phyloP scores from a whole-genome alignment of 1,140 invertebrate genomes.

The Procambarus clarkii region DNA sequence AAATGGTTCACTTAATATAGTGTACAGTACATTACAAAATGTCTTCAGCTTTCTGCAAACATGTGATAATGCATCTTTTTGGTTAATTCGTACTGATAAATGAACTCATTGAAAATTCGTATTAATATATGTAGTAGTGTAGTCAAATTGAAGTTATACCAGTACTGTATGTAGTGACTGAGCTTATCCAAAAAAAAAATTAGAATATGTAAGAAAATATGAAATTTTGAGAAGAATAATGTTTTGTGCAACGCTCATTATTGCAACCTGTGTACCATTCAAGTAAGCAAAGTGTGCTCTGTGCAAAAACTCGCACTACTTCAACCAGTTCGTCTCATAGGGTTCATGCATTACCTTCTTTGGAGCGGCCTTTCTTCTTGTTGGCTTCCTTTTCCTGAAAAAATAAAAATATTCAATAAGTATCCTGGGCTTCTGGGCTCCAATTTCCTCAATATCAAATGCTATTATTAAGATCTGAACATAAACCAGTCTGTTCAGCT shows the following conservation, averaged over 20 bases:
- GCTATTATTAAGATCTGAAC: no score
- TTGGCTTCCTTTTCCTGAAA: conserved; percentile 71
- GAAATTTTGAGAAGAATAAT: not conserved
- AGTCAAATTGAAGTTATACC: no score
- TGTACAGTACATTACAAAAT: no score
- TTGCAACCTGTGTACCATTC: not conserved
- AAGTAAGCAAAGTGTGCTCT: not conserved
- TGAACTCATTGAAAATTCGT: no score
- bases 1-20: no score
- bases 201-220: not conserved
- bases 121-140: no score
- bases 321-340: not conserved
- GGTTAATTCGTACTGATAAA: no score
- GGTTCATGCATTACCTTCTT: conserved; percentile 66
- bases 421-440: not conserved
- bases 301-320: not conserved
- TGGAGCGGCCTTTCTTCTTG: conserved; percentile 72
- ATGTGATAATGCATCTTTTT: no score
- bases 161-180: not conserved
- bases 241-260: not conserved
- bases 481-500: no score
- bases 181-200: not conserved
- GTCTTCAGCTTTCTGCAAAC: no score
- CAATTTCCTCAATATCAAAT: no score
- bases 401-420: not conserved